Base-by-base conservation (phyloP, 2,113 vertebrate species). In the Anarrhichthys ocellatus region DNA sequence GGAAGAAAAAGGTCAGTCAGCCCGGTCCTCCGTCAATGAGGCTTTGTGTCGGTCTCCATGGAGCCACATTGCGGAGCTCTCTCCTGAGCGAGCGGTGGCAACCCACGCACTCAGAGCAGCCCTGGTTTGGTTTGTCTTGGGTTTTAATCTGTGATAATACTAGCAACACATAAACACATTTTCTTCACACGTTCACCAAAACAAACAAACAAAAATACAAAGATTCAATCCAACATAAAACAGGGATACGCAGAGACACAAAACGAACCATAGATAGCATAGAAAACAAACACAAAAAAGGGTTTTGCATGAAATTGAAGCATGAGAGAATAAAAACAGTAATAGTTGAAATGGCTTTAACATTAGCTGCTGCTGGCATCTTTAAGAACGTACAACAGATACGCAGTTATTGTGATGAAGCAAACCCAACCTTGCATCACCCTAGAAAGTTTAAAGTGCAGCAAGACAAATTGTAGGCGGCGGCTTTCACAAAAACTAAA, bases 41-140 rank as follows among this genome's bases (percentile, higher is more conserved):
- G 81, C 86, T 91, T 93, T 94, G 93, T 94, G 61, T 64, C 0
- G 22, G 88, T 92, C 78, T 87, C 91, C 76, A 90, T 87, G 91
- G 93, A 89, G 87, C 71, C 74, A 36, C 88, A 84, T 78, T 73
- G 80, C 40, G 24, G 10, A 61, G 77, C 38, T 3, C 50, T 71
- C 71, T 86, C 78, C 86, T 86, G 82, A 82, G 48, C 27, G 59
- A 82, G 65, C 72, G 40, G 72, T 18, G 34, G 79, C 56, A 61
- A 22, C 87, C 84, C 88, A 89, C 89, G 42, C 80, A 59, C 38
- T 67, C 61, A 77, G 36, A 82, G 36, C 50, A 78, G 17, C 34
- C 59, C 66, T 24, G 29, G 1, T 59, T 62, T 2, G 15, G 20
- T 34, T 46, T 72, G 67, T 4, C 46, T 48, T 48, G 13, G 27